These are phyloP conservation scores for Crocidura indochinensis DNA, from an alignment of 2,797 vertebrate species.

Conservation along the genomic window DNA sequence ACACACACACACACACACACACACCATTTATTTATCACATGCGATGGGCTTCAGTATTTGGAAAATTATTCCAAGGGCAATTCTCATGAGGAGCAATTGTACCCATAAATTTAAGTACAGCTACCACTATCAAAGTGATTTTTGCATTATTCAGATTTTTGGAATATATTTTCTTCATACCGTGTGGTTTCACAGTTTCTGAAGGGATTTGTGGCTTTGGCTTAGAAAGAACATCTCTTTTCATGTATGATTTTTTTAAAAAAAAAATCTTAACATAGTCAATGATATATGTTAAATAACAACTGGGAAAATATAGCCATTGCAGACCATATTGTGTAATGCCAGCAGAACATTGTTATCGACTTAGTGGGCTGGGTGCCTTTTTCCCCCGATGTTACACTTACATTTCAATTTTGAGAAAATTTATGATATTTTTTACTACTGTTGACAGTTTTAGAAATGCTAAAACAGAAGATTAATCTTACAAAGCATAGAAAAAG, in stretches of 20 bases:
- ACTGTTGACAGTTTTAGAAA: constrained; percentile 66
- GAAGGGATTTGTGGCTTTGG: constrained; percentile 13
- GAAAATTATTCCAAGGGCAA: constrained; percentile 61
- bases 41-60: constrained; percentile 61
- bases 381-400: neutral
- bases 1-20: too few relatives aligned
- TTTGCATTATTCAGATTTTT: constrained; percentile 63
- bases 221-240: constrained; percentile 60
- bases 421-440: constrained; percentile 45
- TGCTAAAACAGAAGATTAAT: constrained; percentile 32
- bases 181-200: constrained; percentile 39
- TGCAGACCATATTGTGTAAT: constrained; percentile 11
- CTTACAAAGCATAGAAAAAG: constrained; percentile 54
- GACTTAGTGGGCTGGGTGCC: neutral
- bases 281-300: constrained; percentile 40
- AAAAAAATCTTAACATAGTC: constrained; percentile 6
- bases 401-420: constrained; percentile 45
- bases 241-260: neutral
- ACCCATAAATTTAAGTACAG: constrained; percentile 26
- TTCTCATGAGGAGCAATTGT: constrained; percentile 4
- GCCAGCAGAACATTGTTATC: constrained; percentile 13
- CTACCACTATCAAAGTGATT: constrained; percentile 10
- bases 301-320: neutral
- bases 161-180: constrained; percentile 17
- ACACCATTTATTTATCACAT: constrained; percentile 63